Percentiles rank a stretch among this genome's conserved stretches.
Conservation (phyloP, 2,797 vertebrate species). For the Chromobotia macracanthus region DNA sequence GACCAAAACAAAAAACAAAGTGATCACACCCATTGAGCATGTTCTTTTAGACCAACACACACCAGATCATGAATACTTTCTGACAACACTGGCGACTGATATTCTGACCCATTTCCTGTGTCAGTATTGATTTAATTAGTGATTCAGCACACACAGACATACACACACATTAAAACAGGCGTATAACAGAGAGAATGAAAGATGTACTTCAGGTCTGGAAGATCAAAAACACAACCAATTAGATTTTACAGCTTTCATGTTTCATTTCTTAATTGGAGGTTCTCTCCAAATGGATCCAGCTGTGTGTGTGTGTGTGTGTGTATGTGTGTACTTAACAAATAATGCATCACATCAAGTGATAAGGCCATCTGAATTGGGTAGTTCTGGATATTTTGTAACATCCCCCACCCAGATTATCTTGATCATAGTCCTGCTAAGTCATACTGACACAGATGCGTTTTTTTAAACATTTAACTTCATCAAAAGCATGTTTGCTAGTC, state of each 20-base stretch:
- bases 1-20: background rate
- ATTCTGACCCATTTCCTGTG: constrained; percentile 17
- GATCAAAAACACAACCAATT: constrained; percentile 24
- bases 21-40: background rate
- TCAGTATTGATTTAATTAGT: constrained; percentile 42
- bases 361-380: constrained; percentile 18
- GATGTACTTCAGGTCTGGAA: constrained; percentile 5
- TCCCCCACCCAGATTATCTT: constrained; percentile 18
- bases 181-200: constrained; percentile 13
- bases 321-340: background rate
- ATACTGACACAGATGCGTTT: constrained; percentile 12
- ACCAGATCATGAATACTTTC: background rate
- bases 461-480: background rate
- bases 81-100: constrained; percentile 3
- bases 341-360: background rate
- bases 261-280: background rate
- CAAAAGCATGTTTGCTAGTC: background rate
- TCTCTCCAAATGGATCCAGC: constrained; percentile 27
- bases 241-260: constrained; percentile 23
- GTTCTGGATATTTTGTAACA: constrained; percentile 26
- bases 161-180: constrained; percentile 7
- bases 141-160: constrained; percentile 25
- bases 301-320: background rate
- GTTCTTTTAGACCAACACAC: background rate
- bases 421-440: constrained; percentile 16